Conservation (phyloP, 2,113 vertebrate genomes). For the Amphiprion percula region DNA sequence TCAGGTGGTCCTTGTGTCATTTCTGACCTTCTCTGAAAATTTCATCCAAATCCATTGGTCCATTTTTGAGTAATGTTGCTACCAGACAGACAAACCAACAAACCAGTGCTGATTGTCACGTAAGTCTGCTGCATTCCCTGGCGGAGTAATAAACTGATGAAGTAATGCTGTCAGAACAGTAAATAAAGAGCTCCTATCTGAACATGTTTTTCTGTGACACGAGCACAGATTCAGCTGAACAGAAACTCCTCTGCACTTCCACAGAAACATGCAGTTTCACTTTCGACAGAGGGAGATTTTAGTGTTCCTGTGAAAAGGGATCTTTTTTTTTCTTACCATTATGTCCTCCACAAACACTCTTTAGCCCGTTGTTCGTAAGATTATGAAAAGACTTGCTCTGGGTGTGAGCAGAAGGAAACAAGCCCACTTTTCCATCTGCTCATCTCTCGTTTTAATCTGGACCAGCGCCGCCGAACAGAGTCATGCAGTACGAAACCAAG, state of each 20-base stretch:
- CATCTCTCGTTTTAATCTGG: slow-evolving; percentile 20
- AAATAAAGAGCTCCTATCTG: neutral
- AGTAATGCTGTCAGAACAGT: too few relatives aligned
- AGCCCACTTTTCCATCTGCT: slow-evolving; percentile 39
- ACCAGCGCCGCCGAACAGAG: slow-evolving; percentile 11
- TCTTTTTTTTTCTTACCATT: neutral
- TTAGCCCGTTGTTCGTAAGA: neutral
- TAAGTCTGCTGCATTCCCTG: too few relatives aligned
- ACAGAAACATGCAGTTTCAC: slow-evolving; percentile 11
- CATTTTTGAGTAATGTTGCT: too few relatives aligned
- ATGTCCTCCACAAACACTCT: neutral
- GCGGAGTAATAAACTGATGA: too few relatives aligned
- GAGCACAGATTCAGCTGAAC: slow-evolving; percentile 11
- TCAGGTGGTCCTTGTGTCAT: too few relatives aligned
- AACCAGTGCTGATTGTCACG: too few relatives aligned
- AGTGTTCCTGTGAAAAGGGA: neutral
- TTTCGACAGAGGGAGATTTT: neutral
- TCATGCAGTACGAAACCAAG: slow-evolving; percentile 28
- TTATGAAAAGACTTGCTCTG: neutral
- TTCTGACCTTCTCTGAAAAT: too few relatives aligned
- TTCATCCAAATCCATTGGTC: too few relatives aligned
- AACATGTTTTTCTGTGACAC: neutral
- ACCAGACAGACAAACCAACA: too few relatives aligned
- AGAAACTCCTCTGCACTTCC: slow-evolving; percentile 27
- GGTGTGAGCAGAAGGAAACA: neutral